Base-by-base conservation (phyloP, 2,797 vertebrate species). In the Pithecia hirsuta region DNA sequence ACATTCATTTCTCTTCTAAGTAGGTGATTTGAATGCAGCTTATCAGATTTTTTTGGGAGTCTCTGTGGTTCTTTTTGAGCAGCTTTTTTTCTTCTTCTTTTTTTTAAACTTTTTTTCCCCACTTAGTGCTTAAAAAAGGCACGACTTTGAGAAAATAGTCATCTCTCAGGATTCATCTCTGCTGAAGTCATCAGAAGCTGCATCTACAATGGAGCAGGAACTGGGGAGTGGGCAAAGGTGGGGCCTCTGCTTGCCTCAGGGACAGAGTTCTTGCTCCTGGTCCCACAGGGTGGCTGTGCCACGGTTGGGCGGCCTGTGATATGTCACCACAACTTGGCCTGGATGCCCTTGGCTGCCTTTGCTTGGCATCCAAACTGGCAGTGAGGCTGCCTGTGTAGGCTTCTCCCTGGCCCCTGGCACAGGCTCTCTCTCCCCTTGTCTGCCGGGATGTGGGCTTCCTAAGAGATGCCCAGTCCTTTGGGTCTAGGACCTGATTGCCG, bases 1-100 rank as follows among this genome's bases (percentile, higher is more conserved):
- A 64, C 91, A 20, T 78, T 28, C 28, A 95, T 93, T 91, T 82
- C 59, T 95, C 89, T 86, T 61, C 86, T 80, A 97, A 97, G 72
- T 74, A 86, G 81, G 72, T 84, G 95, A 11, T 78, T 91, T 90
- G 2, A 94, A 93, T 93, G 72, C 74, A 95, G 22, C 2, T 33
- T 59, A 81, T 96, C 39, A 84, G 96, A 96, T 20, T 64, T 61
- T 15, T 4, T 80, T 92, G 59, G 28, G 30, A 75, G 81, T 95
- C 79, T 97, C 93, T 96, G 80, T 46, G 72, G 81, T 95, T 95
- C 28, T 74, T 76, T 93, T 57, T 4, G 19, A 22, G 36, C 5
- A 57, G 41, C 8, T 8, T 50, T 36, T 30, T 59, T 74, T 44
- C 30, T 83, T 9, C 6, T 55, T 15, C 64, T 19, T 70, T 12